Base-by-base conservation (phyloP, 2,888 invertebrate species). In the Apotomis betuletana region DNA sequence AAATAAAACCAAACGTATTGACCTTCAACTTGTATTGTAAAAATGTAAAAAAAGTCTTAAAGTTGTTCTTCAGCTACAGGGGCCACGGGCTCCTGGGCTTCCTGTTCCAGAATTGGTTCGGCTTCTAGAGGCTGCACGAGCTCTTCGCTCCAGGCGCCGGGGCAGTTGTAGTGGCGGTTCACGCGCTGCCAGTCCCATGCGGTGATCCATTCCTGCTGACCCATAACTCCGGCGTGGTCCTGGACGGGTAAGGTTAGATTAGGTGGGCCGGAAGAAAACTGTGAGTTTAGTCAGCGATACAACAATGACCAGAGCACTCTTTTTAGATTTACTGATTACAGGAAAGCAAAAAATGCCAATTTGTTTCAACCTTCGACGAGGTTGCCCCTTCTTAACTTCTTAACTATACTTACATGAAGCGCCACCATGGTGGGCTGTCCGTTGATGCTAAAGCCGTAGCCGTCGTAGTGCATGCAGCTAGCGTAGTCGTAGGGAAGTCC, bases 401-500 rank as follows among this genome's bases (percentile, higher is more conserved):
- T 6, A 41, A 0, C 0, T 5, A 41, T 3, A 41, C 78, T 77
- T 78, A 86, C 85, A 65, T 70, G 70, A 27, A 80, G 74, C 3
- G 95, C 93, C n/a, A 94, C 88, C 69, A 96, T 95, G 3, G 96
- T 96, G 1, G 90, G 85, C 75, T 92, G 85, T 3, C 94, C 94
- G 81, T 95, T 95, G 77, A 85, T 94, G 8, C 95, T 94, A 83
- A 96, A 96, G 0, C 94, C 95, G 60, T 90, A 87, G 6, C 92
- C 87, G 60, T 94, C 94, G 79, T 96, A 96, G 81, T 96, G 96
- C 95, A 96, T 95, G 55, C 95, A 92, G 81, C 95, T 95, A 15
- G 90, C 91, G 76, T 95, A 96, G 83, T 96, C 96, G 77, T 96
- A 96, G 0, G 89, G 87, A 27, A 94, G 87, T 0, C 93, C 94